Conservation (phyloP, 2,888 invertebrate species). For the Biston betularia region DNA sequence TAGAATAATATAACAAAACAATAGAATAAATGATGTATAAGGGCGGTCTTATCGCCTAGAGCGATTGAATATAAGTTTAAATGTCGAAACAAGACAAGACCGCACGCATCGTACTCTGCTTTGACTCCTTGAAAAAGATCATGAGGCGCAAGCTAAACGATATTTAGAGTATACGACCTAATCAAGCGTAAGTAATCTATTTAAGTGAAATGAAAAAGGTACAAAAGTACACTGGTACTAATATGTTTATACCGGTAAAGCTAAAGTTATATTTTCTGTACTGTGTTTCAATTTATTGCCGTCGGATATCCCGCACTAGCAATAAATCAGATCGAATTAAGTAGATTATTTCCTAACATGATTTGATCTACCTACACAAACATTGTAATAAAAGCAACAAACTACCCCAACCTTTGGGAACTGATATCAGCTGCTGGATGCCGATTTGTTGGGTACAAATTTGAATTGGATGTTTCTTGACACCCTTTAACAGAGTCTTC, state of each 20-base stretch:
- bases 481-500: conserved; percentile 6
- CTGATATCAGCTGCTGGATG: conserved; percentile 4
- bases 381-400: conserved; percentile 13
- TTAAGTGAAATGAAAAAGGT: no score
- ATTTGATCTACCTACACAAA: conserved; percentile 8
- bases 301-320: conserved; percentile 5
- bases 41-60: no score
- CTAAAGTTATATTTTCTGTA: neutral
- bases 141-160: no score
- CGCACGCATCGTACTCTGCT: no score
- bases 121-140: no score
- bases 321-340: conserved; percentile 11
- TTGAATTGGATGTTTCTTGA: conserved; percentile 21
- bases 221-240: neutral
- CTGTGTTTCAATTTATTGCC: conserved; percentile 1
- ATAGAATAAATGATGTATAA: no score
- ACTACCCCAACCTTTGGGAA: conserved; percentile 1
- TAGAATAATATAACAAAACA: no score
- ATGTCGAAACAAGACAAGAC: no score
- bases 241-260: no score
- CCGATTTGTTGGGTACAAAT: conserved; percentile 7
- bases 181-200: no score
- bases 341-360: conserved; percentile 8
- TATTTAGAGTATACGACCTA: no score
- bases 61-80: no score